Evolutionary conservation across 2,797 vertebrate genomes (phyloP), one percentile per base, ranked within the genome.

Genomic region (Chrysolophus pictus): DNA sequence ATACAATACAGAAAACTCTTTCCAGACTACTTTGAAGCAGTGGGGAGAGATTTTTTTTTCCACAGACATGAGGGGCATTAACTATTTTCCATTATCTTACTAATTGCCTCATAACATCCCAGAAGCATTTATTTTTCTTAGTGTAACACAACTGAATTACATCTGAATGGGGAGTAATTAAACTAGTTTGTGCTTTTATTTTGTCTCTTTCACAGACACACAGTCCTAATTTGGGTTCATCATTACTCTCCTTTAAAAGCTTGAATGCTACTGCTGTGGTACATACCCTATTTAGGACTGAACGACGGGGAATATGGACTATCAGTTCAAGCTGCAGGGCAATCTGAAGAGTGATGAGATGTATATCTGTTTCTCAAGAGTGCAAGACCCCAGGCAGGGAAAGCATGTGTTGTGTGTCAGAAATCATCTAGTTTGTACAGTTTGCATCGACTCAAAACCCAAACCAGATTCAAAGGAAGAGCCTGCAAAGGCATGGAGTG

Each of bases 71-170:
- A 91, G 55, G 56, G 31, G n/a, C 87, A 93, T 96, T 95, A 93
- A 95, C 72, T 72, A 84, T 92, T 95, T 93, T 67, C 92, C 73
- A 83, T 95, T 96, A 94, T 88, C 88, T 84, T 91, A 67, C 91
- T 94, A 94, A 94, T 95, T 87, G 92, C 87, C 89, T 92, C 67
- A 31, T 91, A 95, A 94, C 88, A 93, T 83, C 84, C 69, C 69
- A 94, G 58, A 63, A 95, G 78, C 39, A 29, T 91, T 96, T 95
- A 85, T 93, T 94, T 94, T 94, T 89, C 84, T 86, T 81, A 89
- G 79, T 78, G 88, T 70, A 78, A 42, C 70, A 68, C 70, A 87
- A 91, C 72, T 78, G 87, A 95, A 96, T 95, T 95, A 93, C 92
- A 58, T 92, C 67, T 81, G 79, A 93, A 88, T 87, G 70, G 87